Evolutionary conservation across 2,888 invertebrate genomes (phyloP).

Genomic region (Xylota segnis): DNA sequence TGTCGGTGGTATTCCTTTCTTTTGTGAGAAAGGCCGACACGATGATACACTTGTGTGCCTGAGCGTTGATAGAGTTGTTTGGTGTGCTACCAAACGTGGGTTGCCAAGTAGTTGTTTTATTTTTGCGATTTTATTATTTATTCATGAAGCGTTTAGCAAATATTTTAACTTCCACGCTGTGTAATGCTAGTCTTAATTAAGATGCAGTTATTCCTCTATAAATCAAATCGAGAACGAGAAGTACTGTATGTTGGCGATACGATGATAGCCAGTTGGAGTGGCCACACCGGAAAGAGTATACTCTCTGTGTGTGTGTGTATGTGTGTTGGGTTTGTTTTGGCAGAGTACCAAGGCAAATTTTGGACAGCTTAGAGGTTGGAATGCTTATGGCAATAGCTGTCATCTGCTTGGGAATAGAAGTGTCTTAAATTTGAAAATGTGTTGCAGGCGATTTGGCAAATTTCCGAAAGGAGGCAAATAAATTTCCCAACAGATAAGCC

Average conservation of each 20-base stretch:
- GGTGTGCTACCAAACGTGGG: background rate
- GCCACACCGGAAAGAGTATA: constrained; percentile 19
- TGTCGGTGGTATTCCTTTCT: constrained; percentile 26
- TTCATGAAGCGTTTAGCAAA: constrained; percentile 59
- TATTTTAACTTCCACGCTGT: constrained; percentile 36
- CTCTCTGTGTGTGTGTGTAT: too few species aligned
- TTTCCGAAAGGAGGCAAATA: constrained; percentile 55
- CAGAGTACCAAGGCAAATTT: constrained; percentile 63
- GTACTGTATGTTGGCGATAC: background rate
- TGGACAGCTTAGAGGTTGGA: constrained; percentile 21
- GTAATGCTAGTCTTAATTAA: constrained; percentile 61
- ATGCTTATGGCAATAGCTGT: constrained; percentile 66
- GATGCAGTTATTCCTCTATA: constrained; percentile 57
- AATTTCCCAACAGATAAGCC: constrained; percentile 31
- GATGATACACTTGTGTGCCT: constrained; percentile 29
- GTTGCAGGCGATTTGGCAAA: constrained; percentile 68
- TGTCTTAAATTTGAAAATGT: constrained; percentile 70
- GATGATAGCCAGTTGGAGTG: constrained; percentile 33
- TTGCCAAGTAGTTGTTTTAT: constrained; percentile 58
- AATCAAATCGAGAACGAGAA: constrained; percentile 48
- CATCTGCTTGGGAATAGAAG: constrained; percentile 65
- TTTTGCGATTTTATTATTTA: constrained; percentile 39
- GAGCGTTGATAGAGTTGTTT: constrained; percentile 39
- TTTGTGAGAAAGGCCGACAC: constrained; percentile 15
- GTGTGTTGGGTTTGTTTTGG: constrained; percentile 40